Evolutionary conservation across 2,888 invertebrate species (phyloP), one percentile per base, ranked within the genome.

Genomic region (Leucania comma): DNA sequence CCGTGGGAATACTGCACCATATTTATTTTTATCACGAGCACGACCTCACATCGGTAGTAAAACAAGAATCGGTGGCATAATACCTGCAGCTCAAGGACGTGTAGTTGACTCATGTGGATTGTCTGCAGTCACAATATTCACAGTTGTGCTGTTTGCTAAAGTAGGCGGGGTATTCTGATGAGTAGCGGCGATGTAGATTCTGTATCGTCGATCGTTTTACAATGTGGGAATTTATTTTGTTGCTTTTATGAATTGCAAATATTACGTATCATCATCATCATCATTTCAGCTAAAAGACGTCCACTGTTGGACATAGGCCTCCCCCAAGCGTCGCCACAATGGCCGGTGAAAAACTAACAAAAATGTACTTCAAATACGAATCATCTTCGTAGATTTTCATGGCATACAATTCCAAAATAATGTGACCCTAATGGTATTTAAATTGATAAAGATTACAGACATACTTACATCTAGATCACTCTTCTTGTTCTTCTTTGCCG

Each of bases 61-160:
- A 71, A 68, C 61, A 74, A 72, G 54, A 65, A 62, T 64, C 35
- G 24, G 60, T 54, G 62, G 57, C 56, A 69, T 71, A 76, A 57
- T 48, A 69, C 54, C 67, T 57, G 65, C 29, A 51, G 65, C 75
- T 67, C 86, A 85, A 86, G 85, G 85, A 86, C 85, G 67, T 46
- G 54, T 57, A 65, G 72, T 77, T 85, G 85, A 86, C 56, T 85
- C 86, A 85, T 69, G 68, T 79, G 77, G 65, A 71, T 77, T 82
- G 78, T 75, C 80, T 77, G 81, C 86, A 84, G 79, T 84, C 86
- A 79, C 86, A 82, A 82, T n/a, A n/a, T 79, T 82, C 80, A 77
- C 71, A 58, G 78, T 78, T 82, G 61, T 76, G 64, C 71, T 53
- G 68, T 72, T 73, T 83, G 71, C 62, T 78, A 66, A 74, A 72